Evolutionary conservation across 2,797 vertebrate genomes (phyloP).

Genomic region (Ficedula albicollis): DNA sequence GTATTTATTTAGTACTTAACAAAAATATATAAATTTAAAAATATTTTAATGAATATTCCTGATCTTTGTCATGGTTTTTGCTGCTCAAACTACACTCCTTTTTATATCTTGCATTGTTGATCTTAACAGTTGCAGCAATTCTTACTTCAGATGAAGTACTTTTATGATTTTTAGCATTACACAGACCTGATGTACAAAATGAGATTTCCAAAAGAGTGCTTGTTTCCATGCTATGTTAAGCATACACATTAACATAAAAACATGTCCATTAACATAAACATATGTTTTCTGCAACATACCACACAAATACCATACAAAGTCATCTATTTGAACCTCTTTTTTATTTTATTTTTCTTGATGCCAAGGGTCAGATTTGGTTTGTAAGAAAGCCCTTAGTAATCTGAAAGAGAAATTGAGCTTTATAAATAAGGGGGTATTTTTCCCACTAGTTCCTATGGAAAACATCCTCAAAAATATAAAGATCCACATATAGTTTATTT

Average conservation of each 20-base stretch:
- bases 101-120: not conserved
- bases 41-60: not conserved
- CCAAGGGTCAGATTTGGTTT: not conserved
- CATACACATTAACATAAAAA: no score
- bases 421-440: not conserved
- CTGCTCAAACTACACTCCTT: not conserved
- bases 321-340: not conserved
- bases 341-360: conserved; percentile 5
- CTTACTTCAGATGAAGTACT: not conserved
- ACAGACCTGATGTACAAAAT: conserved; percentile 38
- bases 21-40: not conserved
- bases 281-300: conserved; percentile 35
- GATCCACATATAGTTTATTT: not conserved
- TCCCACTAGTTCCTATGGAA: not conserved
- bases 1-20: not conserved
- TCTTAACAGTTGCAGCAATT: not conserved
- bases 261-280: no score
- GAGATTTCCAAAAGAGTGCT: not conserved
- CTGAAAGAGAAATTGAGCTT: not conserved
- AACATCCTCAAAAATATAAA: not conserved
- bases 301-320: not conserved
- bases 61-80: not conserved
- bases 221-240: conserved; percentile 1
- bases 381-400: not conserved
- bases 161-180: not conserved